Conservation (phyloP, 2,113 vertebrate species). For the Pteronura brasiliensis region DNA sequence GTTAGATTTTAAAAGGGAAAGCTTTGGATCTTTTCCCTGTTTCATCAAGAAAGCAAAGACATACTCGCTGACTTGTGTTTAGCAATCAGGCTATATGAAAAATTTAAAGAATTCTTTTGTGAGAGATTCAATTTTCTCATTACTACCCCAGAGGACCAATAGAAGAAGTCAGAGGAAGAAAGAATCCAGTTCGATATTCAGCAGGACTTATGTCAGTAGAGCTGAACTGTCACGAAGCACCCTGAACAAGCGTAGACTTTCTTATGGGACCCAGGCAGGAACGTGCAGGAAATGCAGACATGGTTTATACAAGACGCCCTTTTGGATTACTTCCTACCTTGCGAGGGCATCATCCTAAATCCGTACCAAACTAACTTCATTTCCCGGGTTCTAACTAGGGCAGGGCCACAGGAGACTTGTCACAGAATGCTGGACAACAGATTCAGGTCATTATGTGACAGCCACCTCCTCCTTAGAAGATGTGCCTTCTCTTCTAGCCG, state of each 20-base stretch:
- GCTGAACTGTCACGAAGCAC: neutral
- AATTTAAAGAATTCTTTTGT: neutral
- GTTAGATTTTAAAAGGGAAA: neutral
- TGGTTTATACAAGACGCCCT: neutral
- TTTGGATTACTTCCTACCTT: neutral
- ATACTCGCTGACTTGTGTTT: neutral
- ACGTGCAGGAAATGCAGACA: neutral
- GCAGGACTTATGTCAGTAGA: neutral
- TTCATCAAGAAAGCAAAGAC: neutral
- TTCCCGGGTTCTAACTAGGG: neutral
- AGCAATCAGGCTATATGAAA: neutral
- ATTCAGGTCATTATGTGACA: slow-evolving; percentile 30
- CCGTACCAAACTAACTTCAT: neutral
- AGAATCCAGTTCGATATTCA: neutral
- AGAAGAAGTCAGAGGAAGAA: neutral
- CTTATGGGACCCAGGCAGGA: neutral
- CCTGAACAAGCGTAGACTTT: neutral
- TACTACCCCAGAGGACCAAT: neutral
- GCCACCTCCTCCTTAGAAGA: neutral
- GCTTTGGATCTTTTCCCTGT: neutral
- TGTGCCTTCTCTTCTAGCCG: neutral
- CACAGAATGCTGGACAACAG: neutral
- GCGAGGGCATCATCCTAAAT: neutral
- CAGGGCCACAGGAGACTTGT: neutral
- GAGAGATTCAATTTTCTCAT: neutral